Conservation (phyloP, 2,113 vertebrate species). For the Terrapene triunguis region DNA sequence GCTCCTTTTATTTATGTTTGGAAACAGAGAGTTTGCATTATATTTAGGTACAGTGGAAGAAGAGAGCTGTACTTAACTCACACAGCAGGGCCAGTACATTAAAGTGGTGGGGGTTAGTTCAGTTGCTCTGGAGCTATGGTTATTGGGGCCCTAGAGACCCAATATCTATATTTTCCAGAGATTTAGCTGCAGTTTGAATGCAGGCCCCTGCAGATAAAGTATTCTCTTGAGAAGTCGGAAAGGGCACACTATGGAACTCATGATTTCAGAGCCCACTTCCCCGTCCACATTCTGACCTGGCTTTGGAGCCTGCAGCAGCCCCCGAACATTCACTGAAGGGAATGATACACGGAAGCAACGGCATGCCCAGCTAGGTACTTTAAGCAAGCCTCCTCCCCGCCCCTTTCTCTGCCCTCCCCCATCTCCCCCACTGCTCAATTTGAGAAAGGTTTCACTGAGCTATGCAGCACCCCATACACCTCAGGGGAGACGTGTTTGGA, state of each 20-base stretch:
- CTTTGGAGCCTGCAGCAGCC: rapidly evolving
- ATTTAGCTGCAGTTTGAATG: background rate
- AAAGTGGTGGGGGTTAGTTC: background rate
- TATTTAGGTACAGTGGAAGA: conserved; percentile 61
- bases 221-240: background rate
- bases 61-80: conserved; percentile 30
- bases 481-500: rapidly evolving
- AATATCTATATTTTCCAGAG: rapidly evolving
- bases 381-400: background rate
- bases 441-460: background rate
- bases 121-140: background rate
- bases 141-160: background rate
- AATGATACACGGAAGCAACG: background rate
- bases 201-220: background rate
- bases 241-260: background rate
- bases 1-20: conserved; percentile 53
- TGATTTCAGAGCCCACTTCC: background rate
- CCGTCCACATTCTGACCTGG: rapidly evolving
- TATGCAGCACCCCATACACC: rapidly evolving
- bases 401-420: background rate
- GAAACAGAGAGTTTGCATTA: conserved; percentile 59
- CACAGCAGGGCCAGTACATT: background rate
- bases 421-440: rapidly evolving
- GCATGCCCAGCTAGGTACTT: background rate
- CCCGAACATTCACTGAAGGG: background rate